A percentile compares a stretch with the other conserved stretches of the same genome.
Conservation (phyloP, 2,888 invertebrate genomes). For the Choristoneura rosaceana region DNA sequence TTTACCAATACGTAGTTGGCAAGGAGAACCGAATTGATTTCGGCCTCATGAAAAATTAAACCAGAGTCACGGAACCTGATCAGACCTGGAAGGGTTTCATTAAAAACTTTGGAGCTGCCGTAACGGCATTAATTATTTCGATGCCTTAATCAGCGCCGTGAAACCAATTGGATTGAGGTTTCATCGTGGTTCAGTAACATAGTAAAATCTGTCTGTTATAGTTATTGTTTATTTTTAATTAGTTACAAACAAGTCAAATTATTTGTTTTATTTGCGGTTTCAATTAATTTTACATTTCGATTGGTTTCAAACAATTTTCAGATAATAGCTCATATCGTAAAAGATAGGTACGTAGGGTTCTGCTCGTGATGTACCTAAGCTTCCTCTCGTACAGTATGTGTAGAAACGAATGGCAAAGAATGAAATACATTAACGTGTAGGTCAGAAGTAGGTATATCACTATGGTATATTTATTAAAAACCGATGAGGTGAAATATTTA, state of each 20-base stretch:
- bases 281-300: no score
- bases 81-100: conserved; percentile 59
- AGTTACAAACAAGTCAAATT: not conserved
- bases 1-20: conserved; percentile 54
- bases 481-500: no score
- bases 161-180: conserved; percentile 44
- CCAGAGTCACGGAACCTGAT: conserved; percentile 54
- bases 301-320: no score
- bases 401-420: no score
- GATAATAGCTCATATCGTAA: no score
- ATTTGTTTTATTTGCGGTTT: no score
- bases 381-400: no score
- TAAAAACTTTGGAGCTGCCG: conserved; percentile 54
- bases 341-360: no score
- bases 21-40: conserved; percentile 52
- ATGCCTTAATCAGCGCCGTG: conserved; percentile 50
- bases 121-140: conserved; percentile 61
- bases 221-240: not conserved
- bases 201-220: not conserved
- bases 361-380: no score
- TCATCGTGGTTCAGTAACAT: conserved; percentile 7
- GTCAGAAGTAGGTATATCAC: no score
- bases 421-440: no score
- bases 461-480: no score
- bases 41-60: conserved; percentile 67